Conservation (phyloP, 2,888 invertebrate genomes). For the Vesta saturnalis region DNA sequence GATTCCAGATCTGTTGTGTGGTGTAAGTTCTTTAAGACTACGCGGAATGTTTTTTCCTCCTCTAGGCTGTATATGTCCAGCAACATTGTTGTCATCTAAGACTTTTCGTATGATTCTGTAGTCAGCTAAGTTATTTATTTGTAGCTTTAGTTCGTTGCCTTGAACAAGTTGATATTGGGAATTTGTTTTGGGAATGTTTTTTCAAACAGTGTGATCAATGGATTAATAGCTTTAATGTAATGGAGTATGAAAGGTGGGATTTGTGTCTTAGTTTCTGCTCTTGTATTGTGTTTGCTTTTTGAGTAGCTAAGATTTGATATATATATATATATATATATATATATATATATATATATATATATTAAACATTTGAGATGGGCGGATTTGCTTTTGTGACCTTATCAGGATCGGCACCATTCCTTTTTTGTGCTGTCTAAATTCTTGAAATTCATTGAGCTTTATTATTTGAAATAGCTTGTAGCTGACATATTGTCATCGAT, state of each 20-base stretch:
- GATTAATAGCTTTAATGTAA: conserved; percentile 2
- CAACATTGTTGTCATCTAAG: conserved; percentile 16
- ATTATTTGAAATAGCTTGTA: conserved; percentile 15
- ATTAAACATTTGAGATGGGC: conserved; percentile 10
- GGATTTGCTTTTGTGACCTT: conserved; percentile 12
- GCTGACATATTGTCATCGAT: conserved; percentile 7
- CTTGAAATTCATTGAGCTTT: conserved; percentile 11
- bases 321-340: too few relatives aligned
- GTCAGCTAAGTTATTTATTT: not conserved
- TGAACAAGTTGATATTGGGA: not conserved
- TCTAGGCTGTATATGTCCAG: conserved; percentile 15
- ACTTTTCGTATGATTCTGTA: not conserved
- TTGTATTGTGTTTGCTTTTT: not conserved
- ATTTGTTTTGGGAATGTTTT: not conserved
- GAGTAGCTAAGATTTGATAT: conserved; percentile 4
- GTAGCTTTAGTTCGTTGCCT: not conserved
- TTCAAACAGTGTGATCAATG: not conserved
- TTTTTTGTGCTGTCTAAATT: conserved; percentile 4
- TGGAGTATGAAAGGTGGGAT: not conserved
- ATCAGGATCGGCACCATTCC: not conserved
- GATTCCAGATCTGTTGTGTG: too few relatives aligned
- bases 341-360: too few relatives aligned
- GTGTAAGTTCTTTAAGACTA: too few relatives aligned
- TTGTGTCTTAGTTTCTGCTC: not conserved
- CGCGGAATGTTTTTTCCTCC: conserved; percentile 20